Evolutionary conservation across 1,140 invertebrate genomes (phyloP).

Genomic region (Procambarus virginalis): DNA sequence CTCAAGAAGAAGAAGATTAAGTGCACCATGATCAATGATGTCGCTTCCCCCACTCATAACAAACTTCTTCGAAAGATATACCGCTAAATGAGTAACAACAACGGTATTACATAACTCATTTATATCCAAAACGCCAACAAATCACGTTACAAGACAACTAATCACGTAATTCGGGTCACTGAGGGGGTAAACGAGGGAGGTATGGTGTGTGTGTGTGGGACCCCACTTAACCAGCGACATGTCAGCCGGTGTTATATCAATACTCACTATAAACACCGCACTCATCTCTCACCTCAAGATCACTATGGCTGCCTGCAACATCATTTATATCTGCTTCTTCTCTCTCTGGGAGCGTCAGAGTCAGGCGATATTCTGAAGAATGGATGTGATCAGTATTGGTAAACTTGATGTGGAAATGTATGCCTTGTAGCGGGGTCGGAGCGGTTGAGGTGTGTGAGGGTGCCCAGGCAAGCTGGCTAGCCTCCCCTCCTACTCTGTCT

Average conservation of each 20-base stretch:
- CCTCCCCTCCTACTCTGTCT: neutral
- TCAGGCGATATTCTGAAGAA: neutral
- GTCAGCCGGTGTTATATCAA: constrained; percentile 6
- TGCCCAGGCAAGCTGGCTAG: neutral
- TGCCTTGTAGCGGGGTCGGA: neutral
- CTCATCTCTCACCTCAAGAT: neutral
- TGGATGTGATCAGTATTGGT: neutral
- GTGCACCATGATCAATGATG: too few relatives aligned
- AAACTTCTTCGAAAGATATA: too few relatives aligned
- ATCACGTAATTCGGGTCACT: too few relatives aligned
- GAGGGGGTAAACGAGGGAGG: too few relatives aligned
- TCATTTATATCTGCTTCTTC: neutral
- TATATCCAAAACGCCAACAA: too few relatives aligned
- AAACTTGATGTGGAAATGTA: neutral
- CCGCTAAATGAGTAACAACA: too few relatives aligned
- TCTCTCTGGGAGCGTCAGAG: too few relatives aligned
- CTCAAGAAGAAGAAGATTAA: too few relatives aligned
- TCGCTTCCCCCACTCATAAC: too few relatives aligned
- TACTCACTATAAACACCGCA: neutral
- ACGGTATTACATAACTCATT: too few relatives aligned
- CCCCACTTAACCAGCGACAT: neutral
- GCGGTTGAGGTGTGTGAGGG: neutral
- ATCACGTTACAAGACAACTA: too few relatives aligned
- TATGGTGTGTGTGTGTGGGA: too few relatives aligned
- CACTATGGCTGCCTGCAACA: neutral